Evolutionary conservation across 1,140 invertebrate species (phyloP), one percentile per base, ranked within the genome.

Genomic region (Lepidurus couesii): DNA sequence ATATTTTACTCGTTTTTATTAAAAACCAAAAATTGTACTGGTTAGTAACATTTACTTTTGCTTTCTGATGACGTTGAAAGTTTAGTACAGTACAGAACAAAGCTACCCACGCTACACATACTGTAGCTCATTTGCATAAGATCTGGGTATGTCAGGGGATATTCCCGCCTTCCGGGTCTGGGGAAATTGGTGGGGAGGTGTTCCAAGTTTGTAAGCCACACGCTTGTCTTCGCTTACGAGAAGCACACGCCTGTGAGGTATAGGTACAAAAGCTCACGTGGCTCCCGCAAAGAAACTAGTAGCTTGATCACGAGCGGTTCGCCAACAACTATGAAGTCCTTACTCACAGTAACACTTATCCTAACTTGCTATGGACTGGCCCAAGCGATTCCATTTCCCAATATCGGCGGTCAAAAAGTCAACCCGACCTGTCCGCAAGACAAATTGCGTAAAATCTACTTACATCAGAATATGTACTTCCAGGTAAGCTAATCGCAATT

Each of bases 381-480:
- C 21, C 24, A 77, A 26, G 24, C 47, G 75, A 42, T 42, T 77
- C 43, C 44, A 43, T 44, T 45, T 10, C 44, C 47, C 44, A 45
- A 34, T 21, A 47, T 77, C 24, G 34, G 24, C 1, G 34, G 75
- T 44, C 10, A 34, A 45, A 24, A 44, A 24, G 24, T 3, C 42
- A 13, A 5, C 26, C 74, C 74, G 13, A 11, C 10, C 42, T 77
- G 75, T 77, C 42, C 34, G 0, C 43, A 44, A 45, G 43, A 77
- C 42, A 77, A 47, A 42, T 43, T 77, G 24, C 75, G 47, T 21
- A 77, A 77, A 45, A n/a, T 77, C 44, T 24, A 24, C 13, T 42
- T 77, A 16, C 42, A n/a, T 8, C 75, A 77, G 42, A 44, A 77
- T 11, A 47, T 44, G 21, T 77, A 77, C 42, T 77, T 77, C 21